Base-by-base conservation (phyloP, 2,113 vertebrate species). In the Spermophilus dauricus region DNA sequence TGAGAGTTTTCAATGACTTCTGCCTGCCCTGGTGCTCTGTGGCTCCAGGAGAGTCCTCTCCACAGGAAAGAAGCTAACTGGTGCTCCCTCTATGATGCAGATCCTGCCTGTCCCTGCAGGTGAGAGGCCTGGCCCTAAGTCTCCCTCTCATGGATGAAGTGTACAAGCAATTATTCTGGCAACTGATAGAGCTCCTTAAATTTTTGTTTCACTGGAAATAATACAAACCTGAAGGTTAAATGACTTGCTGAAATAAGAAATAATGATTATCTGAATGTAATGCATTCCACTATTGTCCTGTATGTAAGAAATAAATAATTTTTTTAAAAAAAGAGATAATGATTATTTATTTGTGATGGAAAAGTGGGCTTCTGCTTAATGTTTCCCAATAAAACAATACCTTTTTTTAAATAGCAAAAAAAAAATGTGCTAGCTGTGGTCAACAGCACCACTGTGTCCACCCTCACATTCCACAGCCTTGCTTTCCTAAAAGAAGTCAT, bases 131-230 rank as follows among this genome's bases (percentile, higher is more conserved):
- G 56, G 20, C 56, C 56, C 56, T 58, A 0, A 58, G 56, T 58
- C 56, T 20, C 56, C 56, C 56, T 8, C 0, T 1, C 20, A 22
- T 22, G 56, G 20, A 58, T 8, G 7, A 22, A 22, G 56, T 58
- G 6, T 22, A 58, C 20, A 91, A 76, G 22, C 70, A 76, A 89
- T 84, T 84, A 85, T 48, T 93, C 58, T 91, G 88, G n/a, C 48
- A 87, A 34, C 70, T 61, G 37, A 67, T 76, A 48, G 48, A 51
- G 24, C 69, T 61, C 8, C 14, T 86, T 78, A 34, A 58, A n/a
- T 63, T 69, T 86, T 78, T 93, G 30, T 86, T 85, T 48, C 63
- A 70, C 42, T 56, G 69, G n/a, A 63, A 26, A 65, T 93, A 80
- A 83, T 90, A 61, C 4, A 89, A 90, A 45, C 24, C 22, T 61